phyloP scores from a whole-genome alignment of 2,797 vertebrate species.

The Protonibea diacanthus region DNA sequence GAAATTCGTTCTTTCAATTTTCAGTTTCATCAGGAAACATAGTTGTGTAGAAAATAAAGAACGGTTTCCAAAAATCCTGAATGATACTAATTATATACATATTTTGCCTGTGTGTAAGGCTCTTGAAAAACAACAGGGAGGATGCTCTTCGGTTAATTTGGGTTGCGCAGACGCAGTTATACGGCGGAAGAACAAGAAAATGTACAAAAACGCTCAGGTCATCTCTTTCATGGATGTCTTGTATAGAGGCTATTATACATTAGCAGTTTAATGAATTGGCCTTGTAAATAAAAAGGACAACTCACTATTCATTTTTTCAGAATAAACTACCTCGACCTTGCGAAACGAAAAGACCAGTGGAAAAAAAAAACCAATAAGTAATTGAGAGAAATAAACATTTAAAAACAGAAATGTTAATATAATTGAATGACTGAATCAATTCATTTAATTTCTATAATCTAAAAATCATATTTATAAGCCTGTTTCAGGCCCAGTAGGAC shows the following conservation, averaged over 20 bases:
- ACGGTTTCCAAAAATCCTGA: not conserved
- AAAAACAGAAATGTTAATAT: not conserved
- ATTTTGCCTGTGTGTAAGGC: not conserved
- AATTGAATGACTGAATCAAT: not conserved
- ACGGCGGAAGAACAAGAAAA: not conserved
- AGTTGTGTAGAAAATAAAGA: not conserved
- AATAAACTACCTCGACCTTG: not conserved
- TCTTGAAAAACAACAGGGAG: slow-evolving; percentile 14
- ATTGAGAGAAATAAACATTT: not conserved
- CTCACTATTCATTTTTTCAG: not conserved
- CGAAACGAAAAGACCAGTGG: not conserved
- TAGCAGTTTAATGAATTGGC: not conserved
- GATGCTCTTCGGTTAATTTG: not conserved
- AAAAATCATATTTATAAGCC: not conserved
- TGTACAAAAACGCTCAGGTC: too few relatives aligned
- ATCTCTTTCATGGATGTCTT: not conserved
- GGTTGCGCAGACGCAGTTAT: too few relatives aligned
- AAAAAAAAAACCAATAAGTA: not conserved
- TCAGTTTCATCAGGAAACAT: not conserved
- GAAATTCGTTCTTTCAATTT: not conserved
- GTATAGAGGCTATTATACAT: not conserved
- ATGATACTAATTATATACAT: not conserved
- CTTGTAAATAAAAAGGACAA: not conserved
- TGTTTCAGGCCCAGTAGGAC: not conserved
- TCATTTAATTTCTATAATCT: not conserved